Evolutionary conservation across 2,113 vertebrate genomes (phyloP).

Genomic region (Cheilinus undulatus): DNA sequence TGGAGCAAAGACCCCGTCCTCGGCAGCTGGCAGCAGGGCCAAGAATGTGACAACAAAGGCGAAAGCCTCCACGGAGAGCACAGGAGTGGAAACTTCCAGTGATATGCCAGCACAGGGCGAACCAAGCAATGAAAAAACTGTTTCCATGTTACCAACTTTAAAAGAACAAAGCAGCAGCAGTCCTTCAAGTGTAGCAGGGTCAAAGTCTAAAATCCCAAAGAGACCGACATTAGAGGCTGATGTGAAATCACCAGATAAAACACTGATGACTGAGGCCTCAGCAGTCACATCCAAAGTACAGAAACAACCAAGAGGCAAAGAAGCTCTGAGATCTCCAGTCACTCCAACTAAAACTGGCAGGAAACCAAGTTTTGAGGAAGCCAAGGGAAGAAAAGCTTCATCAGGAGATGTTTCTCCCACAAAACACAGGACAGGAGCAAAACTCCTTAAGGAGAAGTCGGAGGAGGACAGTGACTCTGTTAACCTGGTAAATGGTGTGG

Average conservation of each 20-base stretch:
- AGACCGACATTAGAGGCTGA: conserved; percentile 63
- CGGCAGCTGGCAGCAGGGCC: conserved; percentile 57
- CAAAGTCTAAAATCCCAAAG: conserved; percentile 81
- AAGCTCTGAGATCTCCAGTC: conserved; percentile 52
- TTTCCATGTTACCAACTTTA: conserved; percentile 47
- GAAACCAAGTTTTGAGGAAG: conserved; percentile 60
- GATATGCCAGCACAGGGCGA: conserved; percentile 41
- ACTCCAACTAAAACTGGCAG: conserved; percentile 24
- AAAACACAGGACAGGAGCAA: conserved; percentile 45
- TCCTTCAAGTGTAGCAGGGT: conserved; percentile 16
- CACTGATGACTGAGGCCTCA: conserved; percentile 9
- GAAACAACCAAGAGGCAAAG: conserved; percentile 56
- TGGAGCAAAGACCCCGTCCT: conserved; percentile 54
- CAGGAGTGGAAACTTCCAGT: conserved; percentile 41
- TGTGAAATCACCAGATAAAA: conserved; percentile 69
- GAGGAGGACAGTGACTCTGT: conserved; percentile 28
- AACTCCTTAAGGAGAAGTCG: conserved; percentile 39
- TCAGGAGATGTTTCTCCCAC: conserved; percentile 53
- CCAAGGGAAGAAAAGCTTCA: conserved; percentile 25
- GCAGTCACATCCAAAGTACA: conserved; percentile 43
- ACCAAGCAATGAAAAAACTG: conserved; percentile 46
- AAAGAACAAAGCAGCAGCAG: conserved; percentile 58
- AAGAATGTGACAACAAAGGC: conserved; percentile 63
- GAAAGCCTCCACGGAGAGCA: conserved; percentile 55
- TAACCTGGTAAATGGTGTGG: conserved; percentile 50